Evolutionary conservation across 2,888 invertebrate genomes (phyloP), one percentile per base, ranked within the genome.

Genomic region (Ptychoptera contaminata): DNA sequence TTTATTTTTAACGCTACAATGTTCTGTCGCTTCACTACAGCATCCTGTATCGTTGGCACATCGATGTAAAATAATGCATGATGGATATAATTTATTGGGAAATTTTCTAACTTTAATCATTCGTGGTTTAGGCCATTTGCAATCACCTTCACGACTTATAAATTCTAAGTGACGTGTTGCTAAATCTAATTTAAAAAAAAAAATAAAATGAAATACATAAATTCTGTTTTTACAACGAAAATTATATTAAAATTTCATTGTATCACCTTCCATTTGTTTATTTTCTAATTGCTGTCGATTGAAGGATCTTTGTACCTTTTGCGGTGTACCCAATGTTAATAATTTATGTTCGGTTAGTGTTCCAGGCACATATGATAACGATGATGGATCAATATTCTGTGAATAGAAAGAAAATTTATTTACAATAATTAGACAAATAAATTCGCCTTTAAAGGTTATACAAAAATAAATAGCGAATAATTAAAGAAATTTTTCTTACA

Each of bases 11-110:
- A 87, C 82, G 11, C 79, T 82, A 64, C 91, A 92, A 37, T 79
- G 79, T 49, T 79, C 73, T 1, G 72, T 66, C 48, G 79, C 78
- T 48, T 74, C 73, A 50, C 69, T 69, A 61, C 93, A 93, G 67
- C 92, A 93, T 44, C 91, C 91, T 15, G 85, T 79, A 64, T 87
- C 86, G 53, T 86, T 84, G 10, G 82, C 78, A 62, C 93, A 93
- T 49, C 86, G 77, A 60, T 91, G 83, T 44, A 93, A 68, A 43
- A 84, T 75, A 12, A 88, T 88, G 60, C 91, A 91, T 41, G 82
- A 80, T 1, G 93, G 92, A 23, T 23, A 23, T 23, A 23, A 23
- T 23, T 23, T 23, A 23, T 23, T 23, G 7, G 23, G 23, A 23
- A 23, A 23, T 29, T 52, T 54, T 43, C 77, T 73, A 16, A 90